A percentile compares a stretch with the other conserved stretches of the same genome.
Conservation (phyloP, 2,888 invertebrate genomes). For the Sarcophaga subvicina region DNA sequence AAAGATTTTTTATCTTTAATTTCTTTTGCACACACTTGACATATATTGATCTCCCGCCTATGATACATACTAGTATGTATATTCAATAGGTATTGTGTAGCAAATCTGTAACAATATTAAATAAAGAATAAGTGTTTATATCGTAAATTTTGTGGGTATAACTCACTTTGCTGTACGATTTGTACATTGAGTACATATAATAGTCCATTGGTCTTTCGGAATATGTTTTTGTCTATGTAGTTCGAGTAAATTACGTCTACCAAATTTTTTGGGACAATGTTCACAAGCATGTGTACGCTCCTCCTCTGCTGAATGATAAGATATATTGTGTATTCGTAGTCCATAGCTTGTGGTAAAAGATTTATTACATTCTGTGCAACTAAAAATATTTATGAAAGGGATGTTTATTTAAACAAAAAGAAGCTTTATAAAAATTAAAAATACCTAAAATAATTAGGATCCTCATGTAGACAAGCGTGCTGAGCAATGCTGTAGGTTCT, state of each 20-base stretch:
- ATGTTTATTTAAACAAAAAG: not conserved
- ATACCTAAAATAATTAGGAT: slow-evolving; percentile 81
- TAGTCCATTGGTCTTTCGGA: slow-evolving; percentile 76
- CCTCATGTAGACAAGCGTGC: slow-evolving; percentile 79
- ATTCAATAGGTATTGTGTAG: slow-evolving; percentile 76
- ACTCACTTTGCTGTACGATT: slow-evolving; percentile 60
- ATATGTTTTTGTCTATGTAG: slow-evolving; percentile 78
- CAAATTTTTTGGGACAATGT: slow-evolving; percentile 79
- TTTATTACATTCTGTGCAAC: slow-evolving; percentile 79
- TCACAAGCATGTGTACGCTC: slow-evolving; percentile 79
- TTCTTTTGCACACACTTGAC: slow-evolving; percentile 80
- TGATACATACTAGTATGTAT: slow-evolving; percentile 77
- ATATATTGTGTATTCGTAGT: slow-evolving; percentile 78
- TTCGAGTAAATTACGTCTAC: slow-evolving; percentile 78
- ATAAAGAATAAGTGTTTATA: not conserved
- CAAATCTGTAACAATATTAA: slow-evolving; percentile 73
- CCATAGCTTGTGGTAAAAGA: slow-evolving; percentile 79
- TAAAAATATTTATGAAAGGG: slow-evolving; percentile 56
- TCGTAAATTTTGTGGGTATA: not conserved
- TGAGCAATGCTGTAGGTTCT: slow-evolving; percentile 78
- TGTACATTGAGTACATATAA: slow-evolving; percentile 76
- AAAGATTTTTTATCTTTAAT: slow-evolving; percentile 79
- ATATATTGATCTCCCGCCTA: slow-evolving; percentile 78
- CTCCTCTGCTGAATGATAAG: slow-evolving; percentile 78
- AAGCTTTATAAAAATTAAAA: slow-evolving; percentile 2